A percentile compares a stretch with the other conserved stretches of the same genome.
These are phyloP conservation scores for Caenorhabditis imperialis DNA, from an alignment of 2,888 invertebrate species.

Conservation along the genomic window DNA sequence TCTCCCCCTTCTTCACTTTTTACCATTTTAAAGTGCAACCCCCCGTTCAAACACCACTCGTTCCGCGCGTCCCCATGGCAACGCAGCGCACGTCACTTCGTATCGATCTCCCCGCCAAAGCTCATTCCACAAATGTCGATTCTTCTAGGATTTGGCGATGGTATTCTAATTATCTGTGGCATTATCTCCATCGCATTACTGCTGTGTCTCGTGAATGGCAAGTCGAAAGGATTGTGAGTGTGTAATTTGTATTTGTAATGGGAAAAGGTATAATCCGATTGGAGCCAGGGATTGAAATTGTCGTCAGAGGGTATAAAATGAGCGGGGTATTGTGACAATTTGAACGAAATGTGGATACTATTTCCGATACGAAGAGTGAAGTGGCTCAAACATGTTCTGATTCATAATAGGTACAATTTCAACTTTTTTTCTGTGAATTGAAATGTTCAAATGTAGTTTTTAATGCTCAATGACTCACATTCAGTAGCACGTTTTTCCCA, in stretches of 20 bases:
- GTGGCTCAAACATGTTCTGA: slow-evolving; percentile 17
- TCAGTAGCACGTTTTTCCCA: slow-evolving; percentile 19
- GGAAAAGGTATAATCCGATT: too few relatives aligned
- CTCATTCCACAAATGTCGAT: slow-evolving; percentile 48
- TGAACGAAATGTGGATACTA: slow-evolving; percentile 1
- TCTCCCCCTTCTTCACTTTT: too few relatives aligned
- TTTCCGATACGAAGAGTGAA: slow-evolving; percentile 17
- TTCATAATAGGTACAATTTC: too few relatives aligned
- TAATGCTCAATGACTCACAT: too few relatives aligned
- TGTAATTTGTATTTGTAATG: slow-evolving; percentile 32
- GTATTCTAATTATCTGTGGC: slow-evolving; percentile 38
- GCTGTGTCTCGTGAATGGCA: slow-evolving; percentile 30
- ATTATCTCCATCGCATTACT: slow-evolving; percentile 21
- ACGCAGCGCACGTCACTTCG: slow-evolving; percentile 19
- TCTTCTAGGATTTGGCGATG: slow-evolving; percentile 51
- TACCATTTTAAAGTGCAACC: not conserved
- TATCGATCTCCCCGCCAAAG: too few relatives aligned
- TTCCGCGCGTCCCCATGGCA: slow-evolving; percentile 6
- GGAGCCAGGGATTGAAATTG: not conserved
- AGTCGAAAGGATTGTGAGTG: slow-evolving; percentile 56
- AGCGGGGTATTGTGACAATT: slow-evolving; percentile 1
- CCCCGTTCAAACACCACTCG: not conserved
- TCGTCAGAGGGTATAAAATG: not conserved
- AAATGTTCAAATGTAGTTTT: too few relatives aligned
- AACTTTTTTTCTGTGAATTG: too few relatives aligned